Base-by-base conservation (phyloP, 1,140 invertebrate species). In the Temnothorax nylanderi region DNA sequence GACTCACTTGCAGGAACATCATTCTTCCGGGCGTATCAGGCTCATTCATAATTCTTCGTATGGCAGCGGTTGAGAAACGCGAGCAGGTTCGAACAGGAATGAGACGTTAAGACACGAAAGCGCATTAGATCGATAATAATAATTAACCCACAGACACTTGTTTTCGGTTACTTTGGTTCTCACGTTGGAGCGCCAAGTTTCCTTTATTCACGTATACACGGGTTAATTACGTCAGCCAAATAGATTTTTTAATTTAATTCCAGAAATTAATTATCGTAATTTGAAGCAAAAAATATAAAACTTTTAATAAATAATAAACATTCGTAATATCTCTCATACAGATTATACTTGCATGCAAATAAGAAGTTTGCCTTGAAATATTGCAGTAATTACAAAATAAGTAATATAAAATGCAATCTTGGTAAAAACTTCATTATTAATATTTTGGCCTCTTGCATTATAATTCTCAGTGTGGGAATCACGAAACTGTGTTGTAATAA, bases 191-290 rank as follows among this genome's bases (percentile, higher is more conserved):
- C 18, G 8, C 1, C 7, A 71, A 71, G 26, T 10, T 32, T 32
- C 16, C 16, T 71, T 32, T 18, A 6, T 16, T 71, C 26, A 51
- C 1, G 13, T 34, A 8, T 26, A 26, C 21, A 51, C 2, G 51
- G 51, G 16, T 34, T 51, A 72, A 71, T 71, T 11, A 5, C 13
- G 13, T 32, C 41, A 69, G 26, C 16, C 11, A 26, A 67, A 8
- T 18, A 37, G 1, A 49, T 26, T 8, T 69, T 69, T 69, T 10
- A 71, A 8, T 69, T 69, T 71, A 72, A 72, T 72, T 72, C 10
- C 13, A 32, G 7, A 1, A 18, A 32, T 51, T 18, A 51, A 41
- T 71, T 51, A 16, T 51, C 34, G 8, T n/a, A 69, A 69, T 69
- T 49, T 47, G 16, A 51, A 34, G 10, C 5, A 37, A 41, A n/a